Evolutionary conservation across 2,888 invertebrate genomes (phyloP), one percentile per base, ranked within the genome.

Genomic region (Hypena proboscidalis): DNA sequence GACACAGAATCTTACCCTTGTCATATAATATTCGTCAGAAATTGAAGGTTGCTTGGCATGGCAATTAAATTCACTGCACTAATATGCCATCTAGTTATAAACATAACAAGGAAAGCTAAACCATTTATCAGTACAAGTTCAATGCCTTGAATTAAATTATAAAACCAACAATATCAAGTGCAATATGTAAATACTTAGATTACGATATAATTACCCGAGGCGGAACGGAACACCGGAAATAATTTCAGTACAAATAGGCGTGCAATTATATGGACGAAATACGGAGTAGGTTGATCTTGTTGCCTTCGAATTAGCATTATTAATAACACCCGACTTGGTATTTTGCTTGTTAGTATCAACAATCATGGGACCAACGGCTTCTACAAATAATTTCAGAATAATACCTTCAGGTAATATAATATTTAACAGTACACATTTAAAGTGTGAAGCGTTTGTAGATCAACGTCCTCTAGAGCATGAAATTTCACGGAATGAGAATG

Each of bases 151-250:
- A 41, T 27, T 27, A 35, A 37, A 17, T 21, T 20, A 23, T 38
- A n/a, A n/a, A n/a, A n/a, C n/a, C n/a, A n/a, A 17, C 22, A 39
- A 15, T 33, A 38, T 22, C 19, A 13, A 29, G 29, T 31, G 13
- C 13, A 19, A 23, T 41, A 45, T 39, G 30, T 43, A 32, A 40
- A 58, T 54, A 54, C 34, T 36, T 49, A 36, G 23, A 32, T 34
- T 37, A 42, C 43, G 43, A 53, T 58, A 47, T 42, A 54, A 58
- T 60, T 60, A 51, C 13, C 10, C 36, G 54, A 66, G 39, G 48
- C 62, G 57, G 59, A 64, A 64, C 44, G 39, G 47, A 46, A 43
- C 32, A 26, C 45, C 56, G 67, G 61, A 66, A 64, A 59, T 64
- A 42, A 61, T 59, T 51, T 55, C 39, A 19, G 42, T 51, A 58